A percentile compares a stretch with the other conserved stretches of the same genome.
phyloP scores from a whole-genome alignment of 2,888 invertebrate species.

The Sussaba pulchella region DNA sequence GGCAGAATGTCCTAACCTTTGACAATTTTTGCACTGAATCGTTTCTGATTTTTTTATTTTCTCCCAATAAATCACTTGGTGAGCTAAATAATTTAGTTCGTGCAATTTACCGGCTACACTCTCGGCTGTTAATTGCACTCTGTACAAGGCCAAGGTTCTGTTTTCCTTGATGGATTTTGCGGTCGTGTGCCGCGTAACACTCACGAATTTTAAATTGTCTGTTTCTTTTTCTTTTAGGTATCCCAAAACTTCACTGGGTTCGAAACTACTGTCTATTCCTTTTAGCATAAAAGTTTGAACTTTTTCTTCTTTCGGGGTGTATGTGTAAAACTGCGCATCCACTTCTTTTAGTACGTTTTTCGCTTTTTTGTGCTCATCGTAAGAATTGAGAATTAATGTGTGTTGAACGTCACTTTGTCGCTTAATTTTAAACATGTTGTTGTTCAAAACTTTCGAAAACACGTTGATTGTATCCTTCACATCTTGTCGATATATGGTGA shows the following conservation, averaged over 20 bases:
- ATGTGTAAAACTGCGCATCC: slow-evolving; percentile 19
- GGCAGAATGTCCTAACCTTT: slow-evolving; percentile 42
- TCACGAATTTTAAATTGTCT: neutral
- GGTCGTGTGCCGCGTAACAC: neutral
- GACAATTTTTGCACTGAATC: slow-evolving; percentile 53
- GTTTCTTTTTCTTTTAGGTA: slow-evolving; percentile 3
- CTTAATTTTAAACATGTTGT: slow-evolving; percentile 17
- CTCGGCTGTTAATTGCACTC: slow-evolving; percentile 11
- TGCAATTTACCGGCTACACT: slow-evolving; percentile 17
- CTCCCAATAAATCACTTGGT: slow-evolving; percentile 38
- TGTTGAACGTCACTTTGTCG: slow-evolving; percentile 12
- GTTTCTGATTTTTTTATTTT: slow-evolving; percentile 29
- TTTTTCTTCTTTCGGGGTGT: slow-evolving; percentile 25
- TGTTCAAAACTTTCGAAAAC: slow-evolving; percentile 2
- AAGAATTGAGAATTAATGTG: neutral
- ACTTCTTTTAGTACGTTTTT: slow-evolving; percentile 17
- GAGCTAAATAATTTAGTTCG: slow-evolving; percentile 22
- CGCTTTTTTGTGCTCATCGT: slow-evolving; percentile 9
- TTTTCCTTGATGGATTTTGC: slow-evolving; percentile 14
- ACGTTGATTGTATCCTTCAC: slow-evolving; percentile 27
- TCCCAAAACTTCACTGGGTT: neutral
- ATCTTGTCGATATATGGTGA: slow-evolving; percentile 16
- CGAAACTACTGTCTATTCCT: slow-evolving; percentile 34
- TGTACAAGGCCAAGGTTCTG: neutral
- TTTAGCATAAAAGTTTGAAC: slow-evolving; percentile 27